Evolutionary conservation across 2,113 vertebrate genomes (phyloP).

Genomic region (Cepphus grylle): DNA sequence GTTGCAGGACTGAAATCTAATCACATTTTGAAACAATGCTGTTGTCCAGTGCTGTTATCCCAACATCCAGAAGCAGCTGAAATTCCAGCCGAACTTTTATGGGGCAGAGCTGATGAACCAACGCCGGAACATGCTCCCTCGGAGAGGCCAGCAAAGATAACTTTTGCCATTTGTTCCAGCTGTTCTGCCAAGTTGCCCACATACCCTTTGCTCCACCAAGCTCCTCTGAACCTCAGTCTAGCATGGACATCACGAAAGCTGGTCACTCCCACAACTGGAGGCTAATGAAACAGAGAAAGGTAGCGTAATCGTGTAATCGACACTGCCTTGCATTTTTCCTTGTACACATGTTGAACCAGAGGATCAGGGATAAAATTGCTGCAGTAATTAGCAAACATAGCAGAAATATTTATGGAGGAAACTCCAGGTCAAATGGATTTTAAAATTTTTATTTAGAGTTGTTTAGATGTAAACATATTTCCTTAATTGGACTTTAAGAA

Average conservation of each 20-base stretch:
- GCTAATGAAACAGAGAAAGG: neutral
- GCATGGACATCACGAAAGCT: neutral
- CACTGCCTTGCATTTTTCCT: neutral
- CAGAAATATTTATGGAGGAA: slow-evolving; percentile 31
- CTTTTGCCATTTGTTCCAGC: slow-evolving; percentile 6
- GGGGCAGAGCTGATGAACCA: neutral
- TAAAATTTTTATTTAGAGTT: neutral
- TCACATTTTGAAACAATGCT: neutral
- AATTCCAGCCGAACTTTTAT: slow-evolving; percentile 1
- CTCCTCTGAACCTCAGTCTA: neutral
- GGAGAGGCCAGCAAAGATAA: neutral
- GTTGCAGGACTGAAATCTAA: neutral
- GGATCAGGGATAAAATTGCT: neutral
- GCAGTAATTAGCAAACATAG: neutral
- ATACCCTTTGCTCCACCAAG: neutral
- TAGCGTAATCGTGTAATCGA: neutral
- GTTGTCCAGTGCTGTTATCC: neutral
- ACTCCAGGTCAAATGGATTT: neutral
- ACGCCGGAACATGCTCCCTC: neutral
- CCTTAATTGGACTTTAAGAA: slow-evolving; percentile 33
- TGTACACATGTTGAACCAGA: neutral
- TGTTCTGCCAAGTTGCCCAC: neutral
- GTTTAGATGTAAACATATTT: slow-evolving; percentile 29
- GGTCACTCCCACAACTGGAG: neutral
- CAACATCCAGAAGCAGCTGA: neutral